Percentiles rank a stretch among this genome's conserved stretches.
phyloP scores from a whole-genome alignment of 2,888 invertebrate species.

The Pyrrhia umbra region DNA sequence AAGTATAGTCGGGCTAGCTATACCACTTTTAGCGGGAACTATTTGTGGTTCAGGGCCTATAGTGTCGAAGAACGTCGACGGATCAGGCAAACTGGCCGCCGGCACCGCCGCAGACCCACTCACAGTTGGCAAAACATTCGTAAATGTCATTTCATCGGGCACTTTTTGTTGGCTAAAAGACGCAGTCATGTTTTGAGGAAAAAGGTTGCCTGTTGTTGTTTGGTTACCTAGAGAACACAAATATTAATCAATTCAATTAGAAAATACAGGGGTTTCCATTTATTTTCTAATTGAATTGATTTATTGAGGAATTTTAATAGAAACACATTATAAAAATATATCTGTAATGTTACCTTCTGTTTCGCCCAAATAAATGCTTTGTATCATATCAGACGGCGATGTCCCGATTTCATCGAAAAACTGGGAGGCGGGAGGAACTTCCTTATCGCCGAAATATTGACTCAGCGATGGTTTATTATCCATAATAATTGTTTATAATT shows the following conservation, averaged over 20 bases:
- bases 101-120: slow-evolving; percentile 79
- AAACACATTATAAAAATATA: slow-evolving; percentile 23
- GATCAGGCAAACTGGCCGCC: slow-evolving; percentile 84
- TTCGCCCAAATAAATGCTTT: slow-evolving; percentile 86
- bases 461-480: slow-evolving; percentile 89
- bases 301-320: neutral
- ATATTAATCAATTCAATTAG: too few species aligned
- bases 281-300: neutral
- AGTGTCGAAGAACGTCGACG: slow-evolving; percentile 87
- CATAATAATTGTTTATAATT: slow-evolving; percentile 71
- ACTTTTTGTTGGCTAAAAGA: slow-evolving; percentile 75
- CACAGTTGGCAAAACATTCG: slow-evolving; percentile 80
- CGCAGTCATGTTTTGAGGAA: slow-evolving; percentile 75
- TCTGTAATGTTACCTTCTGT: slow-evolving; percentile 72
- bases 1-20: slow-evolving; percentile 72
- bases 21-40: slow-evolving; percentile 71
- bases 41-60: slow-evolving; percentile 84
- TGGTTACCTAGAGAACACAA: slow-evolving; percentile 63
- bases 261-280: too few species aligned
- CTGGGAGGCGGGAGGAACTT: slow-evolving; percentile 83
- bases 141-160: slow-evolving; percentile 76
- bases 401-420: slow-evolving; percentile 88
- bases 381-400: slow-evolving; percentile 86
- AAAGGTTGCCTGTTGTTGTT: slow-evolving; percentile 70
- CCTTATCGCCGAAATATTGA: slow-evolving; percentile 89